phyloP scores from a whole-genome alignment of 1,140 invertebrate genomes.

The Gonatopus flavifemur region DNA sequence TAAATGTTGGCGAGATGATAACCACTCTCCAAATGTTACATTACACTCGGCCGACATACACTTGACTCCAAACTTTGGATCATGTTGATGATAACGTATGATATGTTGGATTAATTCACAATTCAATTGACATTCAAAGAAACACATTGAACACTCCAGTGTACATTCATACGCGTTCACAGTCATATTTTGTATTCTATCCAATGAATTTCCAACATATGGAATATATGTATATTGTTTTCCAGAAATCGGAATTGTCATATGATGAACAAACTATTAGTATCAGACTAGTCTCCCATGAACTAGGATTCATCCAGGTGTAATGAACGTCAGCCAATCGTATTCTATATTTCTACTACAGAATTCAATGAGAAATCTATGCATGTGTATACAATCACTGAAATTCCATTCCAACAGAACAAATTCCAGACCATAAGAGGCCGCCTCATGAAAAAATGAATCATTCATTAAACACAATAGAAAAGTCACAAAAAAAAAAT shows the following conservation, averaged over 20 bases:
- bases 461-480: no score
- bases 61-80: slow-evolving; percentile 18
- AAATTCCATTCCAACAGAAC: no score
- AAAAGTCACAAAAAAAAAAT: no score
- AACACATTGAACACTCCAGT: not conserved
- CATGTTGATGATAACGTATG: slow-evolving; percentile 5
- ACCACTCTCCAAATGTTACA: slow-evolving; percentile 15
- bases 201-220: not conserved
- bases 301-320: no score
- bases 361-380: no score
- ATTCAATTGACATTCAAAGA: not conserved
- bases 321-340: not conserved
- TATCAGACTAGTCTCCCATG: no score
- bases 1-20: slow-evolving; percentile 16
- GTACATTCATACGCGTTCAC: not conserved
- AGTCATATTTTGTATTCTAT: not conserved
- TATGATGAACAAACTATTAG: not conserved
- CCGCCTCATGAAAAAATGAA: no score
- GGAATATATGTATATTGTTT: not conserved
- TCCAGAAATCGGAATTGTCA: not conserved
- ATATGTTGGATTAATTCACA: slow-evolving; percentile 4
- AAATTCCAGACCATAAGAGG: no score
- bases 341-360: no score
- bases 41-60: slow-evolving; percentile 15
- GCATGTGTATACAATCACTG: no score